Base-by-base conservation (phyloP, 2,113 vertebrate species). In the Poeciliopsis occidentalis region DNA sequence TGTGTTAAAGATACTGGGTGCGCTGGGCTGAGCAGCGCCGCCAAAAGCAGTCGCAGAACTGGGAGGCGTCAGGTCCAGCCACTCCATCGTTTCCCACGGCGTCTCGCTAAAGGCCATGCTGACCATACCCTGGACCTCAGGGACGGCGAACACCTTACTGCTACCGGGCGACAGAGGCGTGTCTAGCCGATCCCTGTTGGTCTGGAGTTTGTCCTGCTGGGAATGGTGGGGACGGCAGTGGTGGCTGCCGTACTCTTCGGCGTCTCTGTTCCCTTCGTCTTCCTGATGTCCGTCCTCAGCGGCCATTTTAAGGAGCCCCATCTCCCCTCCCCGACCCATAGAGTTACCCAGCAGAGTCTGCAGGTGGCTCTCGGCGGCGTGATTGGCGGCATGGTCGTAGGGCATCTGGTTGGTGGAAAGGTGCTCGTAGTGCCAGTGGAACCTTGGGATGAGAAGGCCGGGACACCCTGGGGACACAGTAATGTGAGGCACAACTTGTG, bases 81-180 rank as follows among this genome's bases (percentile, higher is more conserved):
- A 98, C 86, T 99, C 98, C 97, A 99, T 98, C 0, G 96, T 97
- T 83, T 99, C 98, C 97, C 97, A 98, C 0, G 97, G 96, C 22
- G 97, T 96, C 86, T 99, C 98, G 0, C 96, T 95, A 88, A 98
- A 99, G 32, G 95, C 95, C 93, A 99, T 92, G 66, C 95, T 96
- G 71, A 98, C 95, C 89, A 91, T 90, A 78, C 94, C 95, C 5
- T 94, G 95, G 85, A 95, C 92, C 31, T 99, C 97, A 0, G 96
- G 93, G 15, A 95, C 94, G 3, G 95, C 87, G 8, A 95, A 95
- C 63, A 95, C 91, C 70, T 97, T 97, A 31, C 94, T 92, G 67
- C 95, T 93, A 88, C 96, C 93, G 0, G 96, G 95, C 0, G 97
- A 97, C 26, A 98, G 93, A 8, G 97, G 95, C 0, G 94, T 95